Base-by-base conservation (phyloP, 2,888 invertebrate genomes). In the Platycheirus rosarum region DNA sequence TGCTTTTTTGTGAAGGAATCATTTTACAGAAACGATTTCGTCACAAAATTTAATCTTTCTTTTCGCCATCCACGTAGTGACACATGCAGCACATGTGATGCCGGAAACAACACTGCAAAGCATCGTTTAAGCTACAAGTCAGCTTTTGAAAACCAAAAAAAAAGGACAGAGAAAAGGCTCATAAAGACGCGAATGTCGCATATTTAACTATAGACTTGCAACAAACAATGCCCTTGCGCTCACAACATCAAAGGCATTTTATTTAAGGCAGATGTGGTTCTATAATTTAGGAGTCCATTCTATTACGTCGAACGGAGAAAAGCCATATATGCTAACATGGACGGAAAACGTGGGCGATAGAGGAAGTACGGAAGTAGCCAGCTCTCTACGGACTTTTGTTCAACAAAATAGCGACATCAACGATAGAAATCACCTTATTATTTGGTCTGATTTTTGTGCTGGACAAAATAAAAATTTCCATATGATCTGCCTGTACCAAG, bases 401-500 rank as follows among this genome's bases (percentile, higher is more conserved):
- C 11, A 35, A 35, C 35, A 35, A 11, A 3, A 35, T 35, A 35
- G 35, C 5, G n/a, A 35, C 6, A 20, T 53, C 23, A 23, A 23
- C 3, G 23, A 23, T 23, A 23, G 23, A 23, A 23, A 23, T 23
- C 23, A 23, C 23, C 23, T 23, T 23, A 23, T 23, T 23, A 23
- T 23, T 23, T 23, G 23, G 35, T 53, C 11, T 14, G 53, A 53
- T 55, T 55, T 20, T 37, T 37, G 20, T 20, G 37, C 37, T 18
- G 37, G 55, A 20, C 55, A 37, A 13, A 37, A 55, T n/a, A 55
- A 55, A 55, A 55, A 37, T 40, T 55, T 37, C 20, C 37, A 55
- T n/a, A 55, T 55, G 55, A 37, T 40, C 40, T 55, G 37, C 55
- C 20, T 55, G 6, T 55, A 40, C 23, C 55, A 55, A 55, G 40